Percentiles rank a stretch among this genome's conserved stretches.
Evolutionary conservation across 2,888 invertebrate species (phyloP).

Genomic region (Torymus auratus): DNA sequence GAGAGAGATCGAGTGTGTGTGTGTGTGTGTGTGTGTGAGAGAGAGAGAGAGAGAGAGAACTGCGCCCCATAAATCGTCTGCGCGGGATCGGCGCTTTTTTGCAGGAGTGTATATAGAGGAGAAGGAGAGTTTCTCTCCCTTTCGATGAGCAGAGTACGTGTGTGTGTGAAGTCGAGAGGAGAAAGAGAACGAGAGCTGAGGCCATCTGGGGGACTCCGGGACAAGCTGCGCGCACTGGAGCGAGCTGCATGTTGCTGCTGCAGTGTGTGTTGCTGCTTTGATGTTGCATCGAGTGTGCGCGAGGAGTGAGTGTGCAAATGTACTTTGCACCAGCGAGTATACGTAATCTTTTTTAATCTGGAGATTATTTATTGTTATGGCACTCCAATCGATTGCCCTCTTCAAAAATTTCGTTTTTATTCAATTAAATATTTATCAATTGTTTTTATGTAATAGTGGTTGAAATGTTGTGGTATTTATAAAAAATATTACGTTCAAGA

Average conservation of each 20-base stretch:
- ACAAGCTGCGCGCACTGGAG: slow-evolving; percentile 10
- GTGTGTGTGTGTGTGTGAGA: too few species aligned
- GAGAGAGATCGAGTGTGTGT: too few species aligned
- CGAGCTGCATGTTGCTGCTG: neutral
- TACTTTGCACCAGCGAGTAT: neutral
- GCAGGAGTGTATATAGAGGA: slow-evolving; percentile 39
- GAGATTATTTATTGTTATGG: too few species aligned
- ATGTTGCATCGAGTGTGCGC: too few species aligned
- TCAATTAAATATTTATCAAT: too few species aligned
- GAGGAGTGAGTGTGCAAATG: too few species aligned
- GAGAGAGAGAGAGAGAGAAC: too few species aligned
- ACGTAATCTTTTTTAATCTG: neutral
- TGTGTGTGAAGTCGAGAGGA: slow-evolving; percentile 55
- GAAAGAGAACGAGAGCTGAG: slow-evolving; percentile 70
- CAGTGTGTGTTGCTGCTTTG: neutral
- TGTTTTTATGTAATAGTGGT: too few species aligned
- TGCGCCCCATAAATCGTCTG: slow-evolving; percentile 58
- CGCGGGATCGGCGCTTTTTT: slow-evolving; percentile 49
- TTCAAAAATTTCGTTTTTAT: too few species aligned
- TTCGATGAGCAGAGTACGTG: slow-evolving; percentile 20
- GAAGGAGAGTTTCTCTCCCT: slow-evolving; percentile 23
- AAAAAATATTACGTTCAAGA: too few species aligned
- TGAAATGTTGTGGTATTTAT: too few species aligned
- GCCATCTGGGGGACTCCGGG: slow-evolving; percentile 69
- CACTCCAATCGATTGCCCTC: too few species aligned